phyloP scores from a whole-genome alignment of 2,797 vertebrate genomes.

The Amblyopsis hoosieri region DNA sequence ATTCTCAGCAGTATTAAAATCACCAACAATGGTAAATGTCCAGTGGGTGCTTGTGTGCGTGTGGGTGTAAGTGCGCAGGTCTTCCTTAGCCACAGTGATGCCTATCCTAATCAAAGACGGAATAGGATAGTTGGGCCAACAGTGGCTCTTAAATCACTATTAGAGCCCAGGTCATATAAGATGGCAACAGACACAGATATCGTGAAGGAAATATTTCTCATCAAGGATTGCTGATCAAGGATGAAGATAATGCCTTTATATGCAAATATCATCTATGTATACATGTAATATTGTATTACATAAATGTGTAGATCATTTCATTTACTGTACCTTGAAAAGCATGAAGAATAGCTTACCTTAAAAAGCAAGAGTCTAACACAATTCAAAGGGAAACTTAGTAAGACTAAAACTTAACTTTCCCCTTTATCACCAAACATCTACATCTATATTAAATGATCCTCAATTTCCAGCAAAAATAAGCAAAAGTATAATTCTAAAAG shows the following conservation, averaged over 20 bases:
- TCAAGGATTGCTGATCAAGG: slow-evolving; percentile 61
- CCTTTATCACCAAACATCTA: slow-evolving; percentile 74
- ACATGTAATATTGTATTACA: slow-evolving; percentile 75
- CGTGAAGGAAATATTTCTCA: slow-evolving; percentile 31
- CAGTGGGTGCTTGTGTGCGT: slow-evolving; percentile 24
- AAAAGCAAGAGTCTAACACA: slow-evolving; percentile 77
- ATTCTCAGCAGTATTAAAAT: slow-evolving; percentile 43
- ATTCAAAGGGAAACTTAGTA: slow-evolving; percentile 76
- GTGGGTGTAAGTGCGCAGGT: slow-evolving; percentile 12
- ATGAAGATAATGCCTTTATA: slow-evolving; percentile 74
- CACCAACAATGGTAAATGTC: slow-evolving; percentile 44
- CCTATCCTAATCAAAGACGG: slow-evolving; percentile 69
- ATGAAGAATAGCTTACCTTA: slow-evolving; percentile 76
- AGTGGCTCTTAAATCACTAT: slow-evolving; percentile 71
- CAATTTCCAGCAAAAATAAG: slow-evolving; percentile 68
- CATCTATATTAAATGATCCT: slow-evolving; percentile 73
- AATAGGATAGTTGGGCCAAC: slow-evolving; percentile 65
- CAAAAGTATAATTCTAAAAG: slow-evolving; percentile 74
- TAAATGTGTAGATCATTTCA: slow-evolving; percentile 75
- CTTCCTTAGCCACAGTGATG: slow-evolving; percentile 74
- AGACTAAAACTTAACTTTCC: slow-evolving; percentile 75
- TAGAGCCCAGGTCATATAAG: slow-evolving; percentile 57
- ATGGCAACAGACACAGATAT: slow-evolving; percentile 57
- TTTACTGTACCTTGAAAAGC: slow-evolving; percentile 62
- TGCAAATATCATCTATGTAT: slow-evolving; percentile 78